phyloP scores from a whole-genome alignment of 2,113 vertebrate species.

The Agapornis roseicollis region DNA sequence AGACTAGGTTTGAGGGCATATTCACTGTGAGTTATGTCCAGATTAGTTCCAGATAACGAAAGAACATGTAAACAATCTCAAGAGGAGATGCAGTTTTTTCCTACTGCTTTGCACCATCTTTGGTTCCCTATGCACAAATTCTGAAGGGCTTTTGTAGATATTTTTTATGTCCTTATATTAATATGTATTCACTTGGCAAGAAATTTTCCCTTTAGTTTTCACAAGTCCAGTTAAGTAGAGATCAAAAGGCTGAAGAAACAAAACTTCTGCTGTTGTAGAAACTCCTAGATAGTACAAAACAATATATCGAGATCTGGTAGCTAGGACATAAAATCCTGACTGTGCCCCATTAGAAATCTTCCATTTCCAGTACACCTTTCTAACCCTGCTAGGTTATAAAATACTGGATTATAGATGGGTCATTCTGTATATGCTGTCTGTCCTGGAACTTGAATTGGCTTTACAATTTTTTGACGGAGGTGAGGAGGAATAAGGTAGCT shows the following conservation, averaged over 20 bases:
- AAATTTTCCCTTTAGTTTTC: neutral
- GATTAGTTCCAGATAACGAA: neutral
- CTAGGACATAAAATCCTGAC: fast-evolving
- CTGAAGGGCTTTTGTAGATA: neutral
- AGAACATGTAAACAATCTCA: neutral
- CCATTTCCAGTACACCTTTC: neutral
- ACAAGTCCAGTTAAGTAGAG: neutral
- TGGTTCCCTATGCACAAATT: neutral
- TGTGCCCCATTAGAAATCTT: neutral
- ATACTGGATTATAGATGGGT: neutral
- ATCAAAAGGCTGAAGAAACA: neutral
- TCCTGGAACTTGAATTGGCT: neutral
- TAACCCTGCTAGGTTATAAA: neutral
- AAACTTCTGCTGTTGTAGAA: neutral
- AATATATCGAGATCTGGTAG: neutral
- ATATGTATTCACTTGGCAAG: neutral
- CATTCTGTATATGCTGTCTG: neutral
- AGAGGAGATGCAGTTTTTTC: neutral
- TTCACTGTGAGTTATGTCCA: neutral
- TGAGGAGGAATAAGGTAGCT: neutral
- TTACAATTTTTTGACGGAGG: neutral
- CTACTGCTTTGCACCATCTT: neutral
- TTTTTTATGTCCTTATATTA: neutral
- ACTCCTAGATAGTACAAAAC: neutral
- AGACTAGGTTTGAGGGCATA: neutral